Evolutionary conservation across 2,888 invertebrate genomes (phyloP), one percentile per base, ranked within the genome.

Genomic region (Thereva unica): DNA sequence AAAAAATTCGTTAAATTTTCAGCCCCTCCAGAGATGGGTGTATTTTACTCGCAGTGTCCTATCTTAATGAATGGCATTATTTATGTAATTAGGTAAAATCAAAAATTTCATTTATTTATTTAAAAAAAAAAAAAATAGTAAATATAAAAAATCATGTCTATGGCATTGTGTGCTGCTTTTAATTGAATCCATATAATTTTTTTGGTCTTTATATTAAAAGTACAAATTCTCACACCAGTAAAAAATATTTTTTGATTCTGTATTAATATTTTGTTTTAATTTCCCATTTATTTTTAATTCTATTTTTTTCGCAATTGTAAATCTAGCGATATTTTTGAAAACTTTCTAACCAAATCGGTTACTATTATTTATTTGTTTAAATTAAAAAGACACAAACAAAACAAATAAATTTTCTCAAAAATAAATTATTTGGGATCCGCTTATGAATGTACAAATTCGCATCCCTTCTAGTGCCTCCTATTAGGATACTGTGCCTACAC

Each of bases 401-500:
- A 55, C 41, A 47, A 23, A 50, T 37, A 61, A 2, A 23, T 23
- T 23, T 61, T 61, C 61, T 61, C 55, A 65, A 45, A 52, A 23
- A 23, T 23, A 23, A 23, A 49, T 66, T 37, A 40, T 66, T 66
- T 66, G 61, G 59, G 53, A 66, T 57, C 44, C 66, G 67, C 70
- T 67, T 68, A 67, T 66, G 67, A 70, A 69, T 72, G 73, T 73
- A 72, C 70, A 69, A 23, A 73, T 68, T 72, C 67, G 71, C 72
- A 70, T 74, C 71, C 71, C 73, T 80, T 80, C 80, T 80, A 80
- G 79, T 80, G 79, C 79, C 80, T 78, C 81, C 77, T 80, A 79
- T 78, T 80, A 80, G 81, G 80, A 80, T 80, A 76, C 78, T 77
- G 78, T 77, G 77, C 79, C 78, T 78, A 78, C 73, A 76, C 78